Conservation (phyloP, 2,888 invertebrate species). For the Macrosoma leucophasiata region DNA sequence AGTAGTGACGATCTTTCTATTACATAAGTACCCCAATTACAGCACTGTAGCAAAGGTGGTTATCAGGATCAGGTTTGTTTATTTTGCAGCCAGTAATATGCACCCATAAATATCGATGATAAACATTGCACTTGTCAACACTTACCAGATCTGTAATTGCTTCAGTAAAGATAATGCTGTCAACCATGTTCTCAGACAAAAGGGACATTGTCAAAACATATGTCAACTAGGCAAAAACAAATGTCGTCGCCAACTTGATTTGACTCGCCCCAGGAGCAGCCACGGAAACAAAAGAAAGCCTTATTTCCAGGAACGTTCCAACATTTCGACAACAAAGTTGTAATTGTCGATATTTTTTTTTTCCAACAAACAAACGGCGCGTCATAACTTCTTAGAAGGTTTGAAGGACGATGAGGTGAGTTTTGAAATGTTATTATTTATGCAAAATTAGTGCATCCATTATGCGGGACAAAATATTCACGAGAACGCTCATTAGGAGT, state of each 20-base stretch:
- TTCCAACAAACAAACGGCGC: constrained; percentile 35
- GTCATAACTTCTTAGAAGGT: constrained; percentile 60
- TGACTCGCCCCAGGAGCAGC: constrained; percentile 42
- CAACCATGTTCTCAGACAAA: constrained; percentile 19
- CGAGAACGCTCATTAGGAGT: constrained; percentile 48
- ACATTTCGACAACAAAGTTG: constrained; percentile 47
- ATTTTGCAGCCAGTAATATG: too few relatives aligned
- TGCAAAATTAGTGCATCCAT: constrained; percentile 48
- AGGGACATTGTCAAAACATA: constrained; percentile 50
- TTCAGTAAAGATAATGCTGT: constrained; percentile 10
- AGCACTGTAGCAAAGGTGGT: too few relatives aligned
- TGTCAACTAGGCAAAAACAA: constrained; percentile 35
- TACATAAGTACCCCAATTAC: too few relatives aligned
- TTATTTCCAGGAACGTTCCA: constrained; percentile 37
- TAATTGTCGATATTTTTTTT: constrained; percentile 48
- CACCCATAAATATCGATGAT: too few relatives aligned
- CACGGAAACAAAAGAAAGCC: constrained; percentile 58
- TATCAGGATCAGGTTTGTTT: too few relatives aligned
- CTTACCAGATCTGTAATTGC: too few relatives aligned
- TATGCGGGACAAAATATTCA: constrained; percentile 43
- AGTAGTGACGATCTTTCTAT: too few relatives aligned
- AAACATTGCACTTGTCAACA: too few relatives aligned
- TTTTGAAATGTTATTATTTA: constrained; percentile 30
- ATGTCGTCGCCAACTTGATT: constrained; percentile 47
- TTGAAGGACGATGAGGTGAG: constrained; percentile 49